These are phyloP conservation scores for Oceanodroma leucorhoa DNA, from an alignment of 2,797 vertebrate genomes.

Conservation along the genomic window DNA sequence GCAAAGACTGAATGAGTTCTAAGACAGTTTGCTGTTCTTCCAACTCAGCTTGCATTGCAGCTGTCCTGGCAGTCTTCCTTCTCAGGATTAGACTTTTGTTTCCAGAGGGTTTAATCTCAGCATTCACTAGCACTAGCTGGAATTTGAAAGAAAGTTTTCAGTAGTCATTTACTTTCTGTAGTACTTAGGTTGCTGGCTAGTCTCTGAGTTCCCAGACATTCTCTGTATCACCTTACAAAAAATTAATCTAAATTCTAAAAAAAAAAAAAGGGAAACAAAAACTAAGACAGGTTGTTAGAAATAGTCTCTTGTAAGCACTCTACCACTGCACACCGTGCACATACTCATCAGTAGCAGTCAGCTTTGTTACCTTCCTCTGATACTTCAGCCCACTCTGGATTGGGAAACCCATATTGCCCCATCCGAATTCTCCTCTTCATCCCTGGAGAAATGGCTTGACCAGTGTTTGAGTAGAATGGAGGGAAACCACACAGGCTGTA, in stretches of 20 bases:
- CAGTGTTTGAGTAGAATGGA: constrained; percentile 97
- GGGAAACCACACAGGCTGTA: constrained; percentile 93
- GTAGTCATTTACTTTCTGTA: background rate
- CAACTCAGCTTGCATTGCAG: background rate
- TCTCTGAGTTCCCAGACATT: background rate
- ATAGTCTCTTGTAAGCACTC: background rate
- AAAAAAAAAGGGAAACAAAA: background rate
- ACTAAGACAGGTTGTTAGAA: background rate
- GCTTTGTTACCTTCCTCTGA: constrained; percentile 87
- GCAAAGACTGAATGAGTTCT: constrained; percentile 12
- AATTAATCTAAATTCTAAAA: background rate
- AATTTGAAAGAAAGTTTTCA: constrained; percentile 13
- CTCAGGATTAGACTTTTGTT: constrained; percentile 21
- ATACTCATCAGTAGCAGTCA: background rate
- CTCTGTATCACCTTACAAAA: background rate
- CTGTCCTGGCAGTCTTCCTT: constrained; percentile 2
- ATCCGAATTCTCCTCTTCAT: constrained; percentile 97
- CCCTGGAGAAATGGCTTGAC: constrained; percentile 96
- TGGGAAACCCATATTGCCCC: constrained; percentile 96
- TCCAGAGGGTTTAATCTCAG: background rate
- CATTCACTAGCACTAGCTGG: constrained; percentile 8
- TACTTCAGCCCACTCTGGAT: constrained; percentile 94
- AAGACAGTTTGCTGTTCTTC: constrained; percentile 17
- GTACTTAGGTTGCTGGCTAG: background rate
- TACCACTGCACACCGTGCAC: background rate